Conservation (phyloP, 2,797 vertebrate species). For the Trachops cirrhosus region DNA sequence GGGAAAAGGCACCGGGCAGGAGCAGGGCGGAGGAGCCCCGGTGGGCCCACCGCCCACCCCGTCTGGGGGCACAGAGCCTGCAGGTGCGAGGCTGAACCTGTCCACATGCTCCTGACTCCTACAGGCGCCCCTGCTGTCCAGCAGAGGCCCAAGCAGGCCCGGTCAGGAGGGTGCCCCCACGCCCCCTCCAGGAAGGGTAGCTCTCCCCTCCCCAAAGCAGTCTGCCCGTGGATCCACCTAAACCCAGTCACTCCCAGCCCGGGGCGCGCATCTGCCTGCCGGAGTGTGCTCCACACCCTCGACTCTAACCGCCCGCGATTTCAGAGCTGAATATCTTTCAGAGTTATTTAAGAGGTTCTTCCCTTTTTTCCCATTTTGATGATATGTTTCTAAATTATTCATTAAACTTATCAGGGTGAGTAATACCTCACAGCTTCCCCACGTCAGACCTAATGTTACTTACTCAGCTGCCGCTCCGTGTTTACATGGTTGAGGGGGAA, state of each 20-base stretch:
- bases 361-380: constrained; percentile 77
- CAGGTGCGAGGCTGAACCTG: not conserved
- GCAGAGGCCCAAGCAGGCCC: not conserved
- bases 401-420: constrained; percentile 82
- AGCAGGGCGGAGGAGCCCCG: not conserved
- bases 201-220: not conserved
- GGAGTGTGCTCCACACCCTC: not conserved
- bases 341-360: constrained; percentile 79
- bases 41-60: accelerated
- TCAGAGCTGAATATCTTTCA: constrained; percentile 69
- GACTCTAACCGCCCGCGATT: not conserved
- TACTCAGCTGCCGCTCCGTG: constrained; percentile 55
- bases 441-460: constrained; percentile 75
- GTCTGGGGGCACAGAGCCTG: not conserved
- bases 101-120: not conserved
- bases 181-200: not conserved
- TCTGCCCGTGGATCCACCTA: constrained; percentile 16
- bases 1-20: not conserved
- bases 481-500: constrained; percentile 59
- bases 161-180: not conserved
- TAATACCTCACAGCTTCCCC: constrained; percentile 80
- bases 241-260: constrained; percentile 13
- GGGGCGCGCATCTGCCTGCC: not conserved
- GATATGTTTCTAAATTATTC: constrained; percentile 85
- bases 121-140: accelerated